Evolutionary conservation across 2,113 vertebrate genomes (phyloP).

Genomic region (Ariopsis seemanni): DNA sequence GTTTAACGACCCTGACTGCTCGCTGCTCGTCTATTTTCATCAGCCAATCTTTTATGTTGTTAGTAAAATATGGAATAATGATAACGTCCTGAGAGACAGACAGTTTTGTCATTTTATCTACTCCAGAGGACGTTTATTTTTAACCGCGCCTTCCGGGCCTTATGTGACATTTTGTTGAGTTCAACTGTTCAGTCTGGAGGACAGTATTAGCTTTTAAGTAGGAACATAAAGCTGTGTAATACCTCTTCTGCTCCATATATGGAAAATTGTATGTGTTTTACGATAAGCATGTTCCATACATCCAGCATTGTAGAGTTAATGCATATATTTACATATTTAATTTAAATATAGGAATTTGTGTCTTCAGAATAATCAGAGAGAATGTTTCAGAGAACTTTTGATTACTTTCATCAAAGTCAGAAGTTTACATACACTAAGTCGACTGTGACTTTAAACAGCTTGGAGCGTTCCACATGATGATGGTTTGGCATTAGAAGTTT

Average conservation of each 20-base stretch:
- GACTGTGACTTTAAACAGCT: too few species aligned
- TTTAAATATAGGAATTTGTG: too few species aligned
- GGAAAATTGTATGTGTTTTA: background rate
- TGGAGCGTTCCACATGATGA: too few species aligned
- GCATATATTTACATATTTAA: background rate
- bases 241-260: background rate
- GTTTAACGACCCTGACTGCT: conserved; percentile 16
- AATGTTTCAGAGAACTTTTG: too few species aligned
- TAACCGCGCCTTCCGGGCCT: background rate
- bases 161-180: background rate
- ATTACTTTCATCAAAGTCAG: too few species aligned
- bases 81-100: background rate
- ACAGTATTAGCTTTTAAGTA: background rate
- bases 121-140: conserved; percentile 27
- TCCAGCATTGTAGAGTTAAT: background rate
- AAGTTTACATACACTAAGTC: too few species aligned
- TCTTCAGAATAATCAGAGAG: too few species aligned
- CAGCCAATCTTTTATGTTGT: background rate
- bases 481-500: too few species aligned
- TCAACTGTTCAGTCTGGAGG: background rate
- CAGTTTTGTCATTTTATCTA: background rate
- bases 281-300: background rate
- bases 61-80: conserved; percentile 8
- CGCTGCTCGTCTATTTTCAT: conserved; percentile 10
- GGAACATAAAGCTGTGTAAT: background rate